These are phyloP conservation scores for Tetragonula carbonaria DNA, from an alignment of 2,888 invertebrate genomes.

Conservation along the genomic window DNA sequence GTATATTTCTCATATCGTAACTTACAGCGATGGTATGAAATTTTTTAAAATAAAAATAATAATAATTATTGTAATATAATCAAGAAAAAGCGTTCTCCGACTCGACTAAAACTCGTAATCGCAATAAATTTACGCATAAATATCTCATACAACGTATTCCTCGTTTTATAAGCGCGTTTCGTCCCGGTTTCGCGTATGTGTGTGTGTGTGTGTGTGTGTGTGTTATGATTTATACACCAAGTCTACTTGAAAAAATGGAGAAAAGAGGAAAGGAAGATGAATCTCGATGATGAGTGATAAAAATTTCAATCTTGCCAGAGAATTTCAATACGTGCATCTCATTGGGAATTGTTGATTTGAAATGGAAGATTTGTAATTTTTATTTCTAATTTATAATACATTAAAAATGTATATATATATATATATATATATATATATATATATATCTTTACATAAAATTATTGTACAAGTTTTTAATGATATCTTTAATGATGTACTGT, in stretches of 20 bases:
- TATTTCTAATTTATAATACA: too few species aligned
- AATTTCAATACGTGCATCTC: neutral
- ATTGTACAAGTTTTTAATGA: too few species aligned
- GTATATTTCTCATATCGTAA: too few species aligned
- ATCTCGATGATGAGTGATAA: slow-evolving; percentile 3
- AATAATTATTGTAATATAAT: too few species aligned
- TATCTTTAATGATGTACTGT: too few species aligned
- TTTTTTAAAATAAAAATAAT: too few species aligned
- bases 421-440: too few species aligned
- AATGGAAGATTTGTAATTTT: neutral
- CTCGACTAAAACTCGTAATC: slow-evolving; percentile 71
- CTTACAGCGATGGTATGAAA: too few species aligned
- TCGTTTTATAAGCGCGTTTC: slow-evolving; percentile 70
- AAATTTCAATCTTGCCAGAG: slow-evolving; percentile 11
- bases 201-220: slow-evolving; percentile 1
- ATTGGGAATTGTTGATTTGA: neutral
- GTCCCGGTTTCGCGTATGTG: slow-evolving; percentile 14
- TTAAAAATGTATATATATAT: too few species aligned
- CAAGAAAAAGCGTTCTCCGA: neutral
- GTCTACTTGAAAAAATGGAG: neutral
- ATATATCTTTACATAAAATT: too few species aligned
- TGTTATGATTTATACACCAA: slow-evolving; percentile 39
- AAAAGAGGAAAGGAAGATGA: neutral
- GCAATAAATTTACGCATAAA: slow-evolving; percentile 78
- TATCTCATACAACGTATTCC: slow-evolving; percentile 63